Base-by-base conservation (phyloP, 2,797 vertebrate genomes). In the Rhinichthys osculus region DNA sequence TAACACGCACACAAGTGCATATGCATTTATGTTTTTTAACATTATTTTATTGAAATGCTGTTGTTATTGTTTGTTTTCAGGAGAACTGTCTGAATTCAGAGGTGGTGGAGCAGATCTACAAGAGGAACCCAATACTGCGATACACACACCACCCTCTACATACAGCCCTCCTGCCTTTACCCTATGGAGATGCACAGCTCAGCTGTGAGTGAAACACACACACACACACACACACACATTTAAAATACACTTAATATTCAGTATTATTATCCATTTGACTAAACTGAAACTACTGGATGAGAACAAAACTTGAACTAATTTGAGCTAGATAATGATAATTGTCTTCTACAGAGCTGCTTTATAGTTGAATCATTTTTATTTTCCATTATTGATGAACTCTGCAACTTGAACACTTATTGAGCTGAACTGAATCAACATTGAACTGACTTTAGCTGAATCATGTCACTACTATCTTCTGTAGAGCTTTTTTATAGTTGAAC, bases 51-150 rank as follows among this genome's bases (percentile, higher is more conserved):
- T 66, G 5, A 80, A 47, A 50, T 3, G 7, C n/a, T 82, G 23
- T 73, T 83, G 27, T 33, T 35, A 47, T 44, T 73, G 2, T 38
- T n/a, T 21, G 50, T 13, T 19, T 74, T 78, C 73, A 99, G 98
- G 98, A 99, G 93, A 99, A 99, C 94, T 97, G 96, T 89, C 93
- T 99, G 89, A 99, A 99, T 91, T 88, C 90, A 0, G 98, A 99
- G 21, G 98, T 99, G 80, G 97, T 99, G 90, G 98, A 99, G 89
- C 98, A 99, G 94, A 97, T 99, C 90, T 99, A 97, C 92, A 98
- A 96, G 92, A 96, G 98, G 91, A 99, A 99, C 92, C 98, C 98
- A 47, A 99, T 99, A 90, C 96, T 99, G 0, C 97, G 98, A 62
- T 96, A 97, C 92, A 99, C 97, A 50, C 96, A 97, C 81, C 98